These are phyloP conservation scores for Cataglyphis albicans DNA, from an alignment of 2,888 invertebrate species.

Conservation along the genomic window DNA sequence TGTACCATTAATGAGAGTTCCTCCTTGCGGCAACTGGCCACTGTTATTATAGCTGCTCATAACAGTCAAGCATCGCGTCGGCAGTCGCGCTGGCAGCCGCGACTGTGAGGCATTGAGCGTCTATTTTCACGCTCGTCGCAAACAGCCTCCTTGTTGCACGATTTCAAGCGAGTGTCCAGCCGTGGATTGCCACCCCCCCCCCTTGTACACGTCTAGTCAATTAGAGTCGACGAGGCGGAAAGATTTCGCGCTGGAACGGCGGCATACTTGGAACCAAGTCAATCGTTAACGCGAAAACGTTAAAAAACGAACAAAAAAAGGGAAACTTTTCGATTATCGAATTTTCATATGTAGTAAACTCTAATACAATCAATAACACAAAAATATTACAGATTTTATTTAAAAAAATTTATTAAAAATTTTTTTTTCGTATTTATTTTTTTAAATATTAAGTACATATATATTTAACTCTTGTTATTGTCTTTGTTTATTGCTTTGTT, in stretches of 20 bases:
- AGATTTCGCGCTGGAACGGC: slow-evolving; percentile 39
- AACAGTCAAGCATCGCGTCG: slow-evolving; percentile 76
- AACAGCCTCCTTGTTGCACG: slow-evolving; percentile 79
- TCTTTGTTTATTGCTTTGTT: background rate
- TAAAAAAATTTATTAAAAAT: background rate
- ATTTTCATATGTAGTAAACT: background rate
- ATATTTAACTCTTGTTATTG: background rate
- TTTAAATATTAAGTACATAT: background rate
- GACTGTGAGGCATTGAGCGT: slow-evolving; percentile 81
- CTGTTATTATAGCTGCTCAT: slow-evolving; percentile 85
- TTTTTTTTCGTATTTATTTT: background rate
- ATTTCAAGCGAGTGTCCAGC: slow-evolving; percentile 65
- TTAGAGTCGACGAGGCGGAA: slow-evolving; percentile 61
- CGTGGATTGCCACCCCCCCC: slow-evolving; percentile 42
- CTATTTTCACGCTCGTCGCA: slow-evolving; percentile 80
- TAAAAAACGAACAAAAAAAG: background rate
- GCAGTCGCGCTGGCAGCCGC: slow-evolving; percentile 74
- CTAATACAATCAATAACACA: background rate
- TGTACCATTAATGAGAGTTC: slow-evolving; percentile 83
- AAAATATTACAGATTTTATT: background rate
- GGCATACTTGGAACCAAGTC: slow-evolving; percentile 35
- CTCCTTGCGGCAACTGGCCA: slow-evolving; percentile 70
- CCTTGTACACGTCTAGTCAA: slow-evolving; percentile 53
- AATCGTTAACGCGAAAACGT: background rate
- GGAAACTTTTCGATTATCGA: background rate